Base-by-base conservation (phyloP, 30 jellyfish, hydroid and myxozoan species). In the Turritopsis rubra region DNA sequence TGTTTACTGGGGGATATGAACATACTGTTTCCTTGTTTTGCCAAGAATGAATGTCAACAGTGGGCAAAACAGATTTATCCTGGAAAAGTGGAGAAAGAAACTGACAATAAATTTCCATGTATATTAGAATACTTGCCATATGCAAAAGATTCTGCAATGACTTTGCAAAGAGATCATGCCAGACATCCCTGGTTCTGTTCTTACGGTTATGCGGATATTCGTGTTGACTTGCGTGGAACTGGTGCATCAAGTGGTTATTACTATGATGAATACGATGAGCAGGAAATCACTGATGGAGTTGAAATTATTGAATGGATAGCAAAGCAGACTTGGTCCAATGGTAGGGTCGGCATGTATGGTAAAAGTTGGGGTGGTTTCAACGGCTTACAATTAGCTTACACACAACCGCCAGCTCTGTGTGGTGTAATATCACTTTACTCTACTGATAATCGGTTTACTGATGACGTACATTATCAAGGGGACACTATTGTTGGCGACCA, bases 341-440 rank as follows among this genome's bases (percentile, higher is more conserved):
- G 92, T 16, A 77, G 75, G 21, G 85, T 85, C 28, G 92, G 92
- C 7, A 85, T 85, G 92, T 75, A 75, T 41, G 92, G 92, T 28
- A 85, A 75, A 76, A 72, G 90, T 22, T 85, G 92, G 92, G 92
- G 92, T 28, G 92, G 92, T 16, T 85, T 77, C 29, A 85, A 85
- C 54, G 90, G 92, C 60, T 53, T 85, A 23, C 92, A 85, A 85
- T n/a, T 85, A 18, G 90, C 92, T 17, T 85, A 79, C 65, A 82
- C 20, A 26, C 89, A 77, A 79, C 92, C 92, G 21, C 24, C 65
- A 66, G 87, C 90, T 18, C 71, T 85, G 21, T 79, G 79, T 28
- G 75, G 91, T n/a, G 85, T 79, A 8, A 77, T 85, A 23, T 54
- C 92, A 18, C 41, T 83, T 23, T 83, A 83, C 73, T 83, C 88